Evolutionary conservation across 2,113 vertebrate species (phyloP), one percentile per base, ranked within the genome.

Genomic region (Myotis yumanensis): DNA sequence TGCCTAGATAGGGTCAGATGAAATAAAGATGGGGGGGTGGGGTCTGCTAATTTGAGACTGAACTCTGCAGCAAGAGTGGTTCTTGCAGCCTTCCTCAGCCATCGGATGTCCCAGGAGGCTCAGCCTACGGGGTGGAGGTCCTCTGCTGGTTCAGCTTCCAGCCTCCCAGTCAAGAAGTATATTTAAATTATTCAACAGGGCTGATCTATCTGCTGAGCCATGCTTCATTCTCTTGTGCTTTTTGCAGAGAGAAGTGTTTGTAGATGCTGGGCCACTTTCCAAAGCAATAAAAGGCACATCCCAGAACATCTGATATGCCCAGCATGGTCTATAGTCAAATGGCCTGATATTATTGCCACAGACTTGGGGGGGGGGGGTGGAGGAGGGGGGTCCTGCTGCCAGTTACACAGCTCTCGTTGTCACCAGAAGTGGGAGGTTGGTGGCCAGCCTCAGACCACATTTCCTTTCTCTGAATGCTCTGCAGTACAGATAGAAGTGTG

Each of bases 181-280:
- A 1, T 30, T 14, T 97, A 93, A 97, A 96, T 98, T 96, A 96
- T 96, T 97, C 96, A 23, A 88, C 96, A 14, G 89, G 86, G 86
- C 69, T 82, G 59, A 86, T 86, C 73, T 72, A 22, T 93, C 79
- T 89, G 73, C 83, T 32, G 48, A 57, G 75, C 91, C 89, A 86
- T 80, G 87, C 59, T 81, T 95, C 23, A 1, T 73, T 96, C 90
- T 76, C 75, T 91, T 81, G 11, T 82, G 87, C 72, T 95, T 79
- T 96, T 30, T 90, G 69, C 86, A 86, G 86, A 95, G 69, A 96
- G 85, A 64, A 72, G 66, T 92, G 80, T 95, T 79, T 77, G 28
- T 66, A 97, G 95, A 62, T 73, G 46, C 68, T 69, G 72, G 94
- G 32, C 94, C 94, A 18, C 79, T 84, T 97, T 96, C 89, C 96